Evolutionary conservation across 2,113 vertebrate genomes (phyloP).

Genomic region (Desmodus rotundus): DNA sequence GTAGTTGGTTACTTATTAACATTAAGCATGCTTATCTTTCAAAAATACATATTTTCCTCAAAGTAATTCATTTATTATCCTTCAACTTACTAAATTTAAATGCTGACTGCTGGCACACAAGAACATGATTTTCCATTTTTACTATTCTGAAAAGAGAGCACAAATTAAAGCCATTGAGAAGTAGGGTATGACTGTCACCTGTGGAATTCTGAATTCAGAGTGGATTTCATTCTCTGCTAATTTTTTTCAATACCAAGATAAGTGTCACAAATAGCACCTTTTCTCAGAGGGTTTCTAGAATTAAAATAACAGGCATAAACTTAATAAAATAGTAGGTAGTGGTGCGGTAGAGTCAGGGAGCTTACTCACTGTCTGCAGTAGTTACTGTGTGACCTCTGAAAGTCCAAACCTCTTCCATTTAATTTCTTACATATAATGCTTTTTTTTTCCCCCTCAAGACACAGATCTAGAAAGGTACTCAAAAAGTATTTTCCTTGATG

Average conservation of each 20-base stretch:
- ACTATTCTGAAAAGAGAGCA: slow-evolving; percentile 59
- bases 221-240: slow-evolving; percentile 5
- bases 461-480: background rate
- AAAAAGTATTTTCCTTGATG: background rate
- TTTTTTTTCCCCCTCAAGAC: background rate
- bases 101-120: slow-evolving; percentile 28
- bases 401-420: background rate
- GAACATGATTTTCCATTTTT: slow-evolving; percentile 42
- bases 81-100: slow-evolving; percentile 56
- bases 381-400: background rate
- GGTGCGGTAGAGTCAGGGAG: background rate
- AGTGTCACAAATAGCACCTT: background rate
- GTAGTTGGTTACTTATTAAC: slow-evolving; percentile 48
- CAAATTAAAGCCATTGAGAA: slow-evolving; percentile 49
- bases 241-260: slow-evolving; percentile 47
- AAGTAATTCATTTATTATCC: slow-evolving; percentile 39
- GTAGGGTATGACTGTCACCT: slow-evolving; percentile 45
- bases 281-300: slow-evolving; percentile 25
- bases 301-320: background rate
- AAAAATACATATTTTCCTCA: slow-evolving; percentile 58
- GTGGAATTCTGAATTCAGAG: slow-evolving; percentile 45
- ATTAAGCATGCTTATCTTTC: slow-evolving; percentile 58
- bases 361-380: background rate
- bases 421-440: slow-evolving; percentile 1
- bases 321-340: background rate